Evolutionary conservation across 1,140 invertebrate species (phyloP).

Genomic region (Cephus cinctus): DNA sequence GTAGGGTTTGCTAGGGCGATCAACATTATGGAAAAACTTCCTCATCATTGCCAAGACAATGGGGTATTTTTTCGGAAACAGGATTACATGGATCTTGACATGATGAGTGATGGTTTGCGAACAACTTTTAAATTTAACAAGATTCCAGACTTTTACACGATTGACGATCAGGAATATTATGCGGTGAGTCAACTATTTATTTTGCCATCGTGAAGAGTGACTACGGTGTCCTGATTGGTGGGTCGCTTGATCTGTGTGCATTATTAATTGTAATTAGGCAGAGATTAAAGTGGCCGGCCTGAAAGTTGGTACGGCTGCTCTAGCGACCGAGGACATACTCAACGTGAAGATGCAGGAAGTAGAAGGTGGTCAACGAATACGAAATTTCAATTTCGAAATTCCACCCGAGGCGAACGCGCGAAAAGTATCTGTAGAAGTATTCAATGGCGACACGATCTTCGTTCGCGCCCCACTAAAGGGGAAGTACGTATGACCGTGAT

Average conservation of each 20-base stretch:
- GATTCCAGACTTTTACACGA: conserved; percentile 23
- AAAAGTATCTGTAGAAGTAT: conserved; percentile 23
- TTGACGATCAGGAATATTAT: conserved; percentile 23
- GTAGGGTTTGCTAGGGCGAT: too few relatives aligned
- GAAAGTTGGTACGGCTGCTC: conserved; percentile 24
- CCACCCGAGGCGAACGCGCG: conserved; percentile 22
- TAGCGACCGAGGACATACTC: conserved; percentile 22
- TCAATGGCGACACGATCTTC: conserved; percentile 20
- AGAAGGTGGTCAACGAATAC: conserved; percentile 7
- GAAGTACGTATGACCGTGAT: background rate
- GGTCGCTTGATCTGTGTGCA: too few relatives aligned
- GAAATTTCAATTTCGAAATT: conserved; percentile 26
- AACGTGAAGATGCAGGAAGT: conserved; percentile 27
- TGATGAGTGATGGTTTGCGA: conserved; percentile 16
- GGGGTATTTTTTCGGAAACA: conserved; percentile 14
- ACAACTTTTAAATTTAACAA: conserved; percentile 20
- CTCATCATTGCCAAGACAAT: conserved; percentile 22
- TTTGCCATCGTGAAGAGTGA: too few relatives aligned
- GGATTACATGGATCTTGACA: conserved; percentile 26
- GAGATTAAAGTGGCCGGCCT: conserved; percentile 26
- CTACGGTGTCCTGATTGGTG: too few relatives aligned
- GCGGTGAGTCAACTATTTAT: conserved; percentile 15
- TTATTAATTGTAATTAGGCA: too few relatives aligned
- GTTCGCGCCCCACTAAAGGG: conserved; percentile 14
- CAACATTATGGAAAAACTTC: conserved; percentile 10